A percentile compares a stretch with the other conserved stretches of the same genome.
These are phyloP conservation scores for Eulemur coronatus DNA, from an alignment of 2,797 vertebrate genomes.

Conservation along the genomic window DNA sequence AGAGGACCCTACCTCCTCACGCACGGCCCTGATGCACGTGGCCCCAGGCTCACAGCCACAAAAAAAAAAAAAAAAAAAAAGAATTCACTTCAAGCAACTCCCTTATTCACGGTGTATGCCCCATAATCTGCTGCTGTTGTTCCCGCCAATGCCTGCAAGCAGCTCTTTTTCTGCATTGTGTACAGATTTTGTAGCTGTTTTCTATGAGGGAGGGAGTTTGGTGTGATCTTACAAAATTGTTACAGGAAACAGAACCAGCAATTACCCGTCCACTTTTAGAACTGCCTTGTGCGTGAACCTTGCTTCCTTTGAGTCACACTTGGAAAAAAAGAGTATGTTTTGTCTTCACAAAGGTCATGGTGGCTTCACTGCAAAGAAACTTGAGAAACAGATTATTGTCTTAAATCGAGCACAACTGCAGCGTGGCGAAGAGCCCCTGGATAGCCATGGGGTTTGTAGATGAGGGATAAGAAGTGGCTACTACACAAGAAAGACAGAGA, in stretches of 20 bases:
- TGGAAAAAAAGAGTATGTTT: not conserved
- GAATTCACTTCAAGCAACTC: too few species aligned
- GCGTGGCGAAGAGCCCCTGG: not conserved
- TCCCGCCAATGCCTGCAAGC: not conserved
- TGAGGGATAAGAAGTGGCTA: not conserved
- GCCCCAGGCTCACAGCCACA: not conserved
- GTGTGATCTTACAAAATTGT: slow-evolving; percentile 37
- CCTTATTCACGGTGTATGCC: too few species aligned
- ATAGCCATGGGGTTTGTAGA: too few species aligned
- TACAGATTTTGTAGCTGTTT: not conserved
- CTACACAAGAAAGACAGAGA: not conserved
- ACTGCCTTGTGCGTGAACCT: not conserved
- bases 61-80: too few species aligned
- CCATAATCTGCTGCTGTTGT: not conserved
- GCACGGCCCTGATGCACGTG: rapidly evolving
- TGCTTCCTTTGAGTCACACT: slow-evolving; percentile 46
- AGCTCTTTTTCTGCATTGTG: not conserved
- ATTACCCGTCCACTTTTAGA: slow-evolving; percentile 60
- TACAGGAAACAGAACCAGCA: slow-evolving; percentile 51
- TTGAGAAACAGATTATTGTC: not conserved
- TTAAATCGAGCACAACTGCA: not conserved
- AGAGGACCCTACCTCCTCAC: not conserved
- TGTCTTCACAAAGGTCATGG: not conserved
- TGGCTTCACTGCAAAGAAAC: not conserved
- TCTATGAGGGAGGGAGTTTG: not conserved